Evolutionary conservation across 2,888 invertebrate species (phyloP).

Genomic region (Dendrolimus houi): DNA sequence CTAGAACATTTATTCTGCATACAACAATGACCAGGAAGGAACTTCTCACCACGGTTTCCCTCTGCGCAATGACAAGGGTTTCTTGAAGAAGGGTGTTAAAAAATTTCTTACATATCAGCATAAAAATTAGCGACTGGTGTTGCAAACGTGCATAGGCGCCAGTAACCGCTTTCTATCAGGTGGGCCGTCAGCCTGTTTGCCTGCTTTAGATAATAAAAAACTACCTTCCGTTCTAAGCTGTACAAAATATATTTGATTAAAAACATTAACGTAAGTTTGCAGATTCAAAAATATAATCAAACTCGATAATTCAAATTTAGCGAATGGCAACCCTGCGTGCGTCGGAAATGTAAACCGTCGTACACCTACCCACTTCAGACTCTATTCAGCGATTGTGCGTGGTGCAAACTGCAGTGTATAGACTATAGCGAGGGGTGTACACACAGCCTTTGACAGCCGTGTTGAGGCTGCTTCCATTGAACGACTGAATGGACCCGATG

Average conservation of each 20-base stretch:
- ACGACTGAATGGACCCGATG: conserved; percentile 59
- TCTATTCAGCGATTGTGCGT: conserved; percentile 60
- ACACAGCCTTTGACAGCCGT: conserved; percentile 52
- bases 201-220: not conserved
- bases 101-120: not conserved
- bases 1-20: no score
- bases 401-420: conserved; percentile 22
- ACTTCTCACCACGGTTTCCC: no score
- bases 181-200: not conserved
- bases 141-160: not conserved
- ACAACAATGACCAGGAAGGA: no score
- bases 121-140: not conserved
- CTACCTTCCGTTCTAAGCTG: no score
- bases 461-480: conserved; percentile 51
- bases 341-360: conserved; percentile 48
- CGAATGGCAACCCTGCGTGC: conserved; percentile 16
- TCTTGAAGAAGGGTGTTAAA: no score
- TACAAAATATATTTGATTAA: not conserved
- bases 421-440: conserved; percentile 15
- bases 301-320: not conserved
- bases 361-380: conserved; percentile 56
- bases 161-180: not conserved
- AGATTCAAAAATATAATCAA: not conserved
- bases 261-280: not conserved
- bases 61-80: no score